Evolutionary conservation across 2,797 vertebrate species (phyloP), one percentile per base, ranked within the genome.

Genomic region (Buphagus erythrorhynchus): DNA sequence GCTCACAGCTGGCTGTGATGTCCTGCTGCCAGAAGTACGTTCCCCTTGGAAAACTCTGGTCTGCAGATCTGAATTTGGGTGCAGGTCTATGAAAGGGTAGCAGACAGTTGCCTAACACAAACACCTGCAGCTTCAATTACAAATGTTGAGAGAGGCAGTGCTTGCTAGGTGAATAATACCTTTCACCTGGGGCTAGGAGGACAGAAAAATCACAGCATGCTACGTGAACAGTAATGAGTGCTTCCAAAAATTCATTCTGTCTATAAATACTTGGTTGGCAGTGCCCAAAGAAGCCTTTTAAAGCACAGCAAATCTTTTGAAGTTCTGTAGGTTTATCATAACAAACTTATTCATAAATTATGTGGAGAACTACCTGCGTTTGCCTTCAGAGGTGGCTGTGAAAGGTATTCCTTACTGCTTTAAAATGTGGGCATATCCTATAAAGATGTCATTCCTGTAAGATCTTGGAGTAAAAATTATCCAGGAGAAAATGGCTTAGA

Each of bases 151-250:
- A 21, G 33, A 52, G 31, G 9, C 22, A 36, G 35, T 58, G n/a
- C 42, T 75, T 74, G 10, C 22, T 72, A 10, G 17, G 24, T 49
- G 26, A 78, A 21, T 52, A 59, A 35, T 31, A 20, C 6, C 7
- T 21, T 87, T 85, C 38, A 71, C 10, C 20, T 4, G 16, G 11
- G 69, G 15, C 35, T 78, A 33, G 62, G 18, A 55, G 35, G 20
- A 21, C 31, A 18, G 16, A 28, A 36, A 84, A 62, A 85, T 82
- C 29, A 31, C 10, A 54, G 10, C 35, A 43, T 9, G 8, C 29
- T 59, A 25, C 33, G 4, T 59, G 40, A 72, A 43, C 0, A 0
- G 22, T 57, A 72, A 21, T 33, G 46, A 33, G 6, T 0, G 2
- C 63, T 73, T 82, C 36, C 16, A 54, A 59, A 86, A 78, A 43